Base-by-base conservation (phyloP, 1,140 invertebrate genomes). In the Pogonus chalceus region DNA sequence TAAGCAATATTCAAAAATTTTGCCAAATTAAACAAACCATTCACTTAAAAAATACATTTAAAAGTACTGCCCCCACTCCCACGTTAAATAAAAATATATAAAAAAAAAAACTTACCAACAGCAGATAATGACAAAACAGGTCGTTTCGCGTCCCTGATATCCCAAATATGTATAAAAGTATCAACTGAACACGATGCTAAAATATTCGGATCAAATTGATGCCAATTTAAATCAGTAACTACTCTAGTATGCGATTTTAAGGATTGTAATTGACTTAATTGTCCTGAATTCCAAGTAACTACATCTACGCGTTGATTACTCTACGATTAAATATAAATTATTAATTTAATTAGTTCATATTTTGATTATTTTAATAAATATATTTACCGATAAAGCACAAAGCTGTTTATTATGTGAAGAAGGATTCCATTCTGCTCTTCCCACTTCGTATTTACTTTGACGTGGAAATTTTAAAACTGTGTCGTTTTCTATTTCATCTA, bases 141-240 rank as follows among this genome's bases (percentile, higher is more conserved):
- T 67, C 86, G 85, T 55, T 87, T 77, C 2, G 86, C 74, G 71
- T 95, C 92, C 66, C 91, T 76, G 9, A 94, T 76, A 66, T 96
- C 93, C 93, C 93, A 96, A 37, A 97, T 78, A 68, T 94, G 84
- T 51, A 92, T 92, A 64, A 87, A 96, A 39, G 90, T 92, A 68
- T 98, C 93, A 31, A 92, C 90, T 20, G 92, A 95, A 65, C 91
- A 94, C 24, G 91, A 92, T 10, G 92, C 92, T 56, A 97, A 74
- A 14, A 92, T 70, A 68, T 92, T 88, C n/a, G 88, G 82, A 67
- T 95, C 85, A 68, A 86, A 85, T 54, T 83, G 80, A 65, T 94
- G 91, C 88, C 94, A 98, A 69, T 96, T 90, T 46, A 96, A 77
- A 68, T 95, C 92, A 64, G 87, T 94, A 9, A 97, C 87, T 7